Evolutionary conservation across 2,888 invertebrate species (phyloP).

Genomic region (Cheilosia scutellata): DNA sequence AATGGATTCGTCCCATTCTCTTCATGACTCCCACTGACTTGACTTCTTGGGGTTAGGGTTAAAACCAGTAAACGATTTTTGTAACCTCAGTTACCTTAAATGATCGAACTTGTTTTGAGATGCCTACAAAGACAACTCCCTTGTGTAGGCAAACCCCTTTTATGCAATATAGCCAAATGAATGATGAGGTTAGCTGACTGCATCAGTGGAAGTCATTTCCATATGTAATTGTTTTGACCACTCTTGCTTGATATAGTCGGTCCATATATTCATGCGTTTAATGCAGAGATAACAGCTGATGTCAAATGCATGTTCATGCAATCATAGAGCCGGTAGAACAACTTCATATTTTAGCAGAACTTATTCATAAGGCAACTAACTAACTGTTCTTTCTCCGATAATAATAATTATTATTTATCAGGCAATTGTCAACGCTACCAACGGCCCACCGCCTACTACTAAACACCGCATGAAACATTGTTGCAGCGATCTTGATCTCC

Average conservation of each 20-base stretch:
- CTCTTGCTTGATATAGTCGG: not conserved
- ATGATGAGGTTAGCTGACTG: too few relatives aligned
- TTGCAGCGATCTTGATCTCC: slow-evolving; percentile 2
- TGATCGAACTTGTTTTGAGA: too few relatives aligned
- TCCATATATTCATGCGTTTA: not conserved
- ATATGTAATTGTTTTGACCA: not conserved
- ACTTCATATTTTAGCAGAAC: not conserved
- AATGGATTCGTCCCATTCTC: too few relatives aligned
- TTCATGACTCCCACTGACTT: too few relatives aligned
- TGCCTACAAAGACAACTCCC: too few relatives aligned
- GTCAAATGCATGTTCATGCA: not conserved
- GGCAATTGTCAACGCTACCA: not conserved
- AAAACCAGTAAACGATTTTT: too few relatives aligned
- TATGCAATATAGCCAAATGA: too few relatives aligned
- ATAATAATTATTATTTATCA: not conserved
- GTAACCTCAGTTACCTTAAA: too few relatives aligned
- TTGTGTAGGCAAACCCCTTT: too few relatives aligned
- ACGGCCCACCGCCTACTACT: not conserved
- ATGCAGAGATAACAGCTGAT: slow-evolving; percentile 1
- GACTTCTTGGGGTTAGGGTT: too few relatives aligned
- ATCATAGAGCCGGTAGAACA: not conserved
- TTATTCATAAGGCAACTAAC: not conserved
- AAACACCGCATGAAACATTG: not conserved
- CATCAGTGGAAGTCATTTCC: not conserved
- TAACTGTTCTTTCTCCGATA: not conserved